A percentile compares a stretch with the other conserved stretches of the same genome.
Conservation (phyloP, 1,140 invertebrate species). For the Dufourea novaeangliae region DNA sequence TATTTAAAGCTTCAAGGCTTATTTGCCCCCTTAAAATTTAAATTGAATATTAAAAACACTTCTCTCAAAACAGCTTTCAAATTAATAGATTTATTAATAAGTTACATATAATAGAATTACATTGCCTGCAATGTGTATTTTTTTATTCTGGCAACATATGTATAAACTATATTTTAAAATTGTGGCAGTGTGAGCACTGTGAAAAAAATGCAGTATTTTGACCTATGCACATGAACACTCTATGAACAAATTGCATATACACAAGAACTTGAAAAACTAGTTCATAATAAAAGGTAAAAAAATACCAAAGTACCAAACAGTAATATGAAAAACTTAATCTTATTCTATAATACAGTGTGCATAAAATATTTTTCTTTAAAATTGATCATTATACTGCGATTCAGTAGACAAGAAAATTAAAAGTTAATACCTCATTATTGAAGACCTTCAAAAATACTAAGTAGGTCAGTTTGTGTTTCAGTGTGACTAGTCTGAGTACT, state of each 20-base stretch:
- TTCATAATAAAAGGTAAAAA: constrained; percentile 31
- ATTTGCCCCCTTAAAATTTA: constrained; percentile 26
- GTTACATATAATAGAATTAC: constrained; percentile 24
- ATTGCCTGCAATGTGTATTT: constrained; percentile 27
- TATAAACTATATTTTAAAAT: constrained; percentile 31
- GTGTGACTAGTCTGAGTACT: constrained; percentile 77
- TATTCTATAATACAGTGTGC: constrained; percentile 55
- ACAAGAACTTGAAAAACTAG: constrained; percentile 34
- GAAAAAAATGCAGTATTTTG: constrained; percentile 19
- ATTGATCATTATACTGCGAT: constrained; percentile 15
- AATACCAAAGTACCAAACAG: constrained; percentile 30
- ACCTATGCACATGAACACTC: constrained; percentile 6
- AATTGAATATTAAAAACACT: constrained; percentile 6
- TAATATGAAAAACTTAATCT: constrained; percentile 7
- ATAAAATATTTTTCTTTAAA: constrained; percentile 39
- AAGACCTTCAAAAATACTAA: constrained; percentile 77
- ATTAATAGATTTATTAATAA: constrained; percentile 30
- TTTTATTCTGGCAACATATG: constrained; percentile 27
- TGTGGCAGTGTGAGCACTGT: constrained; percentile 29
- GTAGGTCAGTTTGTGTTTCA: constrained; percentile 80
- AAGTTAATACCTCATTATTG: constrained; percentile 58
- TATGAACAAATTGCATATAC: constrained; percentile 29
- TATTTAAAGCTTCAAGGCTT: constrained; percentile 21
- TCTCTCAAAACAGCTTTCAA: neutral
- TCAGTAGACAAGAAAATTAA: constrained; percentile 16